Conservation (phyloP, 2,797 vertebrate genomes). For the Cirrhinus mrigala region DNA sequence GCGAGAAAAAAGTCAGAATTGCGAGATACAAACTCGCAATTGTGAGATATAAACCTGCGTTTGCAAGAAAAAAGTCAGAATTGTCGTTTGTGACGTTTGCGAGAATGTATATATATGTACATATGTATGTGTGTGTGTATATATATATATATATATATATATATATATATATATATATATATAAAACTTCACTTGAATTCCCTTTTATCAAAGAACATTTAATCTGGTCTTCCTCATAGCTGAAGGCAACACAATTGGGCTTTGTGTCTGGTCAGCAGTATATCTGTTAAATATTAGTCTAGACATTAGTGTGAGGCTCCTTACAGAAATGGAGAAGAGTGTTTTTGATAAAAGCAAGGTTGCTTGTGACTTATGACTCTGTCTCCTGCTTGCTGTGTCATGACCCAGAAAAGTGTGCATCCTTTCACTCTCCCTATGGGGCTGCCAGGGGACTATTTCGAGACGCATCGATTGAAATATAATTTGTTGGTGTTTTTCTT, state of each 20-base stretch:
- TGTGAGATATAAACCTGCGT: too few species aligned
- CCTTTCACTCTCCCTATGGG: conserved; percentile 17
- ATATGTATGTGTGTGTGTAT: not conserved
- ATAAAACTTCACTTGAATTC: not conserved
- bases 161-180: not conserved
- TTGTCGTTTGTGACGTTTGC: too few species aligned
- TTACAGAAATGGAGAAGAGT: conserved; percentile 7
- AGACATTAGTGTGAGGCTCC: not conserved
- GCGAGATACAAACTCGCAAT: too few species aligned
- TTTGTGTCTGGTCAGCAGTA: not conserved
- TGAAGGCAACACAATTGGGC: not conserved
- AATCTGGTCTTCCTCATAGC: not conserved
- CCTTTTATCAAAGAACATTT: not conserved
- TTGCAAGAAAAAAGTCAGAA: too few species aligned
- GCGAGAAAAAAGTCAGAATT: too few species aligned
- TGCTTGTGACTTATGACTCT: conserved; percentile 32
- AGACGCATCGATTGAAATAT: conserved; percentile 53
- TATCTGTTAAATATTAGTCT: conserved; percentile 20
- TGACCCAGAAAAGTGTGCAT: conserved; percentile 52
- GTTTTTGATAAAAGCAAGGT: conserved; percentile 29
- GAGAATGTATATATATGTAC: too few species aligned
- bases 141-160: not conserved
- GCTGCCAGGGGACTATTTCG: conserved; percentile 39
- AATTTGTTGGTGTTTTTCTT: conserved; percentile 54
- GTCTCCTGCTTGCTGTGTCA: conserved; percentile 44